phyloP scores from a whole-genome alignment of 2,888 invertebrate genomes.

The Diaphora mendica region DNA sequence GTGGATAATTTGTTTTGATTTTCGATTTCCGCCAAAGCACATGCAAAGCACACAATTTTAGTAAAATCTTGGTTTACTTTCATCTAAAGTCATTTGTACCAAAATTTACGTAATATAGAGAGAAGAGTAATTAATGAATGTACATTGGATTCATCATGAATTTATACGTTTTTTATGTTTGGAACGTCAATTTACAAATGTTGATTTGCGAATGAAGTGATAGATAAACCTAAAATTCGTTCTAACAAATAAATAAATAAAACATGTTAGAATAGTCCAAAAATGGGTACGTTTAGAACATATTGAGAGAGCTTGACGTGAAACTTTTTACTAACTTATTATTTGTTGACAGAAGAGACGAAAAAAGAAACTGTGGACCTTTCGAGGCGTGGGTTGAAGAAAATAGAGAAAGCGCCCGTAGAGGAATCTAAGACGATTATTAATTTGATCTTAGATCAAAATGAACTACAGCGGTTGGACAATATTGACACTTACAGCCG shows the following conservation, averaged over 20 bases:
- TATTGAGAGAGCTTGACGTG: neutral
- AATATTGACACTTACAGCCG: slow-evolving; percentile 93
- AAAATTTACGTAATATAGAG: too few relatives aligned
- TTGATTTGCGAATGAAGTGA: slow-evolving; percentile 62
- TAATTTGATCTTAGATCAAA: slow-evolving; percentile 93
- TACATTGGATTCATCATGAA: neutral
- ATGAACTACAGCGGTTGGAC: slow-evolving; percentile 94
- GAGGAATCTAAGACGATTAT: slow-evolving; percentile 89
- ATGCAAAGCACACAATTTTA: neutral
- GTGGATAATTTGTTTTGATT: neutral
- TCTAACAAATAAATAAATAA: slow-evolving; percentile 58
- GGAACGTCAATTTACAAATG: slow-evolving; percentile 69
- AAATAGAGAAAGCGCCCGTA: slow-evolving; percentile 90
- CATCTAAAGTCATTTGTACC: neutral
- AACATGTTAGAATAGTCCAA: slow-evolving; percentile 62
- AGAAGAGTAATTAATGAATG: neutral
- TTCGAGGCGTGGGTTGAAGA: slow-evolving; percentile 92
- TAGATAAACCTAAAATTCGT: slow-evolving; percentile 52
- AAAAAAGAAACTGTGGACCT: slow-evolving; percentile 89
- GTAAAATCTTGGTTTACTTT: neutral
- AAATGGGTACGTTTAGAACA: slow-evolving; percentile 67
- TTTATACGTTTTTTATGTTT: slow-evolving; percentile 29
- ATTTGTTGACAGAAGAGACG: slow-evolving; percentile 53
- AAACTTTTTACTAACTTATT: slow-evolving; percentile 15
- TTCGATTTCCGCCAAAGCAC: neutral